These are phyloP conservation scores for Holacanthella duospinosa DNA, from an alignment of 2,888 invertebrate species.

Conservation along the genomic window DNA sequence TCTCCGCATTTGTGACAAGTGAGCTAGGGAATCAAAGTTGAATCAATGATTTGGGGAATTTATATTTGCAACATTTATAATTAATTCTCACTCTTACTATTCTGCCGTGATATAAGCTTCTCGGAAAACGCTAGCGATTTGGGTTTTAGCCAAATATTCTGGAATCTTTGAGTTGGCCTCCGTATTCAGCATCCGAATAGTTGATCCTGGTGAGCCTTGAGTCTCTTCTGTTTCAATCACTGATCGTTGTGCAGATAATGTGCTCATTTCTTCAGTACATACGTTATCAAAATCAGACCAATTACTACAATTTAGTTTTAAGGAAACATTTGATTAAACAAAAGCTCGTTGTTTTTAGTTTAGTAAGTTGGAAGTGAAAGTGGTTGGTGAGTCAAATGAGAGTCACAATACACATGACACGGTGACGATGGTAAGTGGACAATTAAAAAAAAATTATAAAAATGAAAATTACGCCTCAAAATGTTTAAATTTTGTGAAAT, in stretches of 20 bases:
- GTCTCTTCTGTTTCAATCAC: background rate
- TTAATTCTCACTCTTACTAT: conserved; percentile 20
- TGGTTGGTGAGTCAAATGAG: too few relatives aligned
- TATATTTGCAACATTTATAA: background rate
- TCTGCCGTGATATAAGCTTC: conserved; percentile 19
- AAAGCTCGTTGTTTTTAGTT: background rate
- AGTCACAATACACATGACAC: too few relatives aligned
- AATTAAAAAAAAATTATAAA: too few relatives aligned
- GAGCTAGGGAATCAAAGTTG: conserved; percentile 13
- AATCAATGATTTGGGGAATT: background rate
- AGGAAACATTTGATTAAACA: background rate
- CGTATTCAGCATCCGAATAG: background rate
- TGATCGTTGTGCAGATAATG: background rate
- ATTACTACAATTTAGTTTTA: background rate
- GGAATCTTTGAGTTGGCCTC: background rate
- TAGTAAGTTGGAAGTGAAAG: too few relatives aligned
- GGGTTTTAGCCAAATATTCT: background rate
- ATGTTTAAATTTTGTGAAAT: too few relatives aligned
- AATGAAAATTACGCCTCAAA: too few relatives aligned
- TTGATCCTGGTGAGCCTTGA: background rate
- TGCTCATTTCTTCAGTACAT: background rate
- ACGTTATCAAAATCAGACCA: background rate
- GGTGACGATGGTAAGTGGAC: too few relatives aligned
- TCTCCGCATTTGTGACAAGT: conserved; percentile 11
- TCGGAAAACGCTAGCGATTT: conserved; percentile 13